phyloP scores from a whole-genome alignment of 1,140 invertebrate species.

The Littorina saxatilis region DNA sequence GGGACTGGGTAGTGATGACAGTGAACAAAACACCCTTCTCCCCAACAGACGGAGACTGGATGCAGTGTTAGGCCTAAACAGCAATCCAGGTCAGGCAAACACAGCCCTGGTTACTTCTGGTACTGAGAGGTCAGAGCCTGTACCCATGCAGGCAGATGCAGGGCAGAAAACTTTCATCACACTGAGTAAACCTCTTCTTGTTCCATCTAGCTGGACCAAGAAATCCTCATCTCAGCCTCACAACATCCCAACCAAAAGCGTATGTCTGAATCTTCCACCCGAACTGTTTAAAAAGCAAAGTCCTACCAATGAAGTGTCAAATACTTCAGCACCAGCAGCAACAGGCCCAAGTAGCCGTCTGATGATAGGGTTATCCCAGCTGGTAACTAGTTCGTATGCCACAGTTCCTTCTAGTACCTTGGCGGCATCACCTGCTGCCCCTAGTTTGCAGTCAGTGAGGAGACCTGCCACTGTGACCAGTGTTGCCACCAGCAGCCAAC shows the following conservation, averaged over 20 bases:
- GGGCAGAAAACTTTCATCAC: neutral
- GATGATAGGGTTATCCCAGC: too few species aligned
- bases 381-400: too few species aligned
- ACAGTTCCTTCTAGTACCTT: too few species aligned
- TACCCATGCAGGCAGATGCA: too few species aligned
- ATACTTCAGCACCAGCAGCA: neutral
- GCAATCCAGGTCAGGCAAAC: too few species aligned
- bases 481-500: neutral
- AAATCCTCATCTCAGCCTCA: neutral
- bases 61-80: too few species aligned
- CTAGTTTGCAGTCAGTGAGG: neutral
- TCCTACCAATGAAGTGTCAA: neutral
- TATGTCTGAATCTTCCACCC: constrained; percentile 9
- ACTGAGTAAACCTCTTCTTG: neutral
- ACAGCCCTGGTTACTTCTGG: too few species aligned
- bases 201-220: neutral
- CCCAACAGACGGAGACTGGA: too few species aligned
- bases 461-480: neutral
- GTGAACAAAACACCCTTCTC: too few species aligned
- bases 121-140: too few species aligned
- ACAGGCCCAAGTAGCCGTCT: neutral
- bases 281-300: neutral
- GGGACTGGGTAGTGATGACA: too few species aligned
- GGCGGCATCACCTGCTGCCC: too few species aligned
- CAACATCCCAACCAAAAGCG: neutral